Percentiles rank a stretch among this genome's conserved stretches.
These are phyloP conservation scores for Standfussiana lucernea DNA, from an alignment of 2,888 invertebrate species.

Conservation along the genomic window DNA sequence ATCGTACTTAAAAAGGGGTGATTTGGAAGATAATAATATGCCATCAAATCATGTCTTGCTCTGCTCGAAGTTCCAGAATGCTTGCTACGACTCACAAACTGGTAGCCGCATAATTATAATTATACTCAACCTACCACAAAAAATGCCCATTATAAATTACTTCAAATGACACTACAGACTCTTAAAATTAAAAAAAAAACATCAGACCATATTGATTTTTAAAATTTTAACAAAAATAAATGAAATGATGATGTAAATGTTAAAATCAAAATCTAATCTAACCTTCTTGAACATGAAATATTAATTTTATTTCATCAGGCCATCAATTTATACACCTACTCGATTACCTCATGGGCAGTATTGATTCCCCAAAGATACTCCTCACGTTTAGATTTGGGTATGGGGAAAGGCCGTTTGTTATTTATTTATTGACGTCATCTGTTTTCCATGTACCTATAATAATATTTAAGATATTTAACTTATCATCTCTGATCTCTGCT, in stretches of 20 bases:
- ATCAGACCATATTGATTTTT: neutral
- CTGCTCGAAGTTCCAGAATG: neutral
- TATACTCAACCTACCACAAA: neutral
- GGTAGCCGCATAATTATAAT: neutral
- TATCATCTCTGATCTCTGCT: constrained; percentile 29
- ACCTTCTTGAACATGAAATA: neutral
- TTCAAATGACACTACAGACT: no score
- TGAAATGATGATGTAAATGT: neutral
- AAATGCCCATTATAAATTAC: no score
- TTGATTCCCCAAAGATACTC: neutral
- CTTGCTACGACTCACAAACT: neutral
- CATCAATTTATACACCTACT: neutral
- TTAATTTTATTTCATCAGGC: neutral
- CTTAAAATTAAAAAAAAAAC: neutral
- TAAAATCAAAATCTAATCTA: neutral
- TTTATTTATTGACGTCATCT: constrained; percentile 10
- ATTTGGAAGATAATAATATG: neutral
- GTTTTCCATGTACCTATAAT: neutral
- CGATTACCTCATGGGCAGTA: neutral
- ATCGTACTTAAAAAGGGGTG: neutral
- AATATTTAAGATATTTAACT: constrained; percentile 22
- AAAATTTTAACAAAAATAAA: neutral
- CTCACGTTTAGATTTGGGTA: neutral
- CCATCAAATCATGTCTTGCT: neutral
- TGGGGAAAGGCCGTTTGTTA: neutral